Base-by-base conservation (phyloP, 37 sponge, comb jelly and placozoan genomes). In the Diacarnus erythraeanus region DNA sequence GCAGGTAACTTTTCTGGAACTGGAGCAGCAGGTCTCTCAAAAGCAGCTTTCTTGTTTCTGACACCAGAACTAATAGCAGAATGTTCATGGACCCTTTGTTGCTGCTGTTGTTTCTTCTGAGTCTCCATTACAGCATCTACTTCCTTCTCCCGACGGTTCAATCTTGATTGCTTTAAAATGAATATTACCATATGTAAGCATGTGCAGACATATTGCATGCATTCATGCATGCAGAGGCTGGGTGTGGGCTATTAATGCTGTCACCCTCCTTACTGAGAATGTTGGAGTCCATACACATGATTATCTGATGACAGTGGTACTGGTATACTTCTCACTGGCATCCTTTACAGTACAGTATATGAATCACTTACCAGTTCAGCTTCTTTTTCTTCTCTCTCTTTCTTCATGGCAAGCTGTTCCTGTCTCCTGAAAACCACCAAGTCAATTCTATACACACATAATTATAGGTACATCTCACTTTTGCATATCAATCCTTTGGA, bases 401-500 rank as follows among this genome's bases (percentile, higher is more conserved):
- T 66, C 70, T 72, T 89, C 42, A 59, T 42, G 3, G 63, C 69
- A 31, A 43, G 76, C 18, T n/a, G 30, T 42, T 80, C 72, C 39
- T 58, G 22, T 67, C 66, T 64, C 63, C 89, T 89, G 71, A 4
- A 61, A 42, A 71, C 42, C 30, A 71, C 23, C 12, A 71, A 60
- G 21, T 60, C 61, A 60, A 60, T 26, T 36, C 47, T 41, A 43
- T 2, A 40, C n/a, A n/a, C n/a, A n/a, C n/a, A n/a, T n/a, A 42
- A 22, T 43, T 8, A 41, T 25, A 27, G 47, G 23, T 17, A 42
- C 27, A 5, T 72, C 82, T 78, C 38, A 87, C 93, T 80, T 92
- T 34, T 92, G 93, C 36, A 88, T 77, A 61, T 87, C 87, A 41
- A 92, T 80, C 6, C 38, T 30, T 41, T 47, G 76, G 38, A 44